Evolutionary conservation across 2,888 invertebrate species (phyloP), one percentile per base, ranked within the genome.

Genomic region (Drosophila prostipennis): DNA sequence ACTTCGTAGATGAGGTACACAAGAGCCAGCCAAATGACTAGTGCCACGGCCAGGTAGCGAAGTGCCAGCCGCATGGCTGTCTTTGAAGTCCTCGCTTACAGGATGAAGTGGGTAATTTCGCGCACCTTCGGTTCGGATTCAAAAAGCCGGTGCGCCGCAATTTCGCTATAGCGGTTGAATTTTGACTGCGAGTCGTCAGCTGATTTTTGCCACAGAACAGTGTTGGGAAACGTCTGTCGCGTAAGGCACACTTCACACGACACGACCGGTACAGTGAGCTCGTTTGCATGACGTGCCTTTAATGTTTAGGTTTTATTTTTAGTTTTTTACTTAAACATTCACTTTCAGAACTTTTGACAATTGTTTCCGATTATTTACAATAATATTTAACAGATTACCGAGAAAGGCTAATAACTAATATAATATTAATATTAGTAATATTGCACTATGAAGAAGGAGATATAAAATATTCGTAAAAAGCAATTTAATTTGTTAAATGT

Each of bases 31-130:
- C 89, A 74, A n/a, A 76, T 13, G 13, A 59, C 8, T 5, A 55
- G 16, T 6, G 74, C 2, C n/a, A n/a, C 36, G 10, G 16, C 19
- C 8, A 73, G 4, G 0, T 52, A 8, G 2, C 67, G 43, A 6
- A 54, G 67, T 49, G 61, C 69, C 8, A 77, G 72, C 64, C 80
- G 77, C 23, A 59, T 59, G 48, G 57, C 65, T 77, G 74, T 8
- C 4, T 11, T n/a, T 2, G 3, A 16, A 13, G 11, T 34, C 7
- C 26, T 14, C 0, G 2, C 6, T 36, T 5, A 13, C 36, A n/a
- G 14, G n/a, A 52, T 52, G 11, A 11, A 23, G 6, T 6, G 0
- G 2, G 14, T 48, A 3, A 2, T 2, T 23, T 4, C 37, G 16
- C 6, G 10, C 6, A 11, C 42, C 13, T 16, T 11, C 4, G 2